Evolutionary conservation across 2,888 invertebrate species (phyloP), one percentile per base, ranked within the genome.

Genomic region (Diarsia dahlii): DNA sequence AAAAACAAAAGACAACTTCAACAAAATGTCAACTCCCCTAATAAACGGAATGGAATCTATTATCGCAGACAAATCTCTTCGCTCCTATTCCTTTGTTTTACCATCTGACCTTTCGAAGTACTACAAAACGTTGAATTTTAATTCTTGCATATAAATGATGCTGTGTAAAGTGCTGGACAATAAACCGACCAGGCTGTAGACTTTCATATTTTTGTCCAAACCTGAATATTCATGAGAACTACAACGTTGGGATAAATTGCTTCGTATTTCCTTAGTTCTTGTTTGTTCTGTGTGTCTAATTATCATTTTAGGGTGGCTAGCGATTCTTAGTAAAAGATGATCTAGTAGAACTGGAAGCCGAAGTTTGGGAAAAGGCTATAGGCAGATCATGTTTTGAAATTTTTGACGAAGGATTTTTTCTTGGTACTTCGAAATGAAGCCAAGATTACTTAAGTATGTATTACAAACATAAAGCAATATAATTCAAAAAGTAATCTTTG

Each of bases 131-230:
- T 72, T 84, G 85, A 82, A 82, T 82, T 81, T 82, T 81, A 81
- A 84, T 82, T 70, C 70, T 81, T 64, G 82, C 70, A 76, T 85
- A 63, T 71, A 81, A 82, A 82, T 81, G 46, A 84, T 66, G 73
- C 48, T 54, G 50, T 71, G 62, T 69, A 58, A 28, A 82, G 81
- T 71, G 72, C 81, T 71, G 72, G 76, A 81, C 73, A 77, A 82
- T 73, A 81, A 81, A 77, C 72, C 54, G 23, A 1, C 20, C 13
- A 13, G 34, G 45, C 15, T 66, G 58, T 67, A 60, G 67, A 58
- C 64, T 76, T 84, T 67, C 45, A 70, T 50, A 77, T 73, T 77
- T 84, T 81, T 28, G 50, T 74, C 68, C 65, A 63, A 48, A 73
- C 12, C 18, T 81, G 73, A 84, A 84, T 82, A 81, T 84, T 81